phyloP scores from a whole-genome alignment of 2,113 vertebrate genomes.

The Prolemur simus region DNA sequence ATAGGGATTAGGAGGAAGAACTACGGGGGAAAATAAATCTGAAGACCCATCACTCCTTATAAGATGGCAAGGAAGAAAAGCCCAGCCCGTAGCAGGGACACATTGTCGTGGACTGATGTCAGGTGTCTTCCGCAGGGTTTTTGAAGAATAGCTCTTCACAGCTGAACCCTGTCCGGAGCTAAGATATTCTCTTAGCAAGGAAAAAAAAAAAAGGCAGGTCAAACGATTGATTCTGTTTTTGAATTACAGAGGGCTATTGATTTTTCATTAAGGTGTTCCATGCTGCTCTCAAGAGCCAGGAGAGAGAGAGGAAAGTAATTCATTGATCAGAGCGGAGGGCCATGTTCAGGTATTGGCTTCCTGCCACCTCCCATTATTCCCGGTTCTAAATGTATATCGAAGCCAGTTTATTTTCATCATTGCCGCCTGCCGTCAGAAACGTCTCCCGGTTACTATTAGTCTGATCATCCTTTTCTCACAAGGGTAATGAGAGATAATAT shows the following conservation, averaged over 20 bases:
- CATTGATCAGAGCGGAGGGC: conserved; percentile 90
- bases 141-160: conserved; percentile 64
- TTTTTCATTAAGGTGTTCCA: conserved; percentile 93
- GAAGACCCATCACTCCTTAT: not conserved
- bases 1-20: not conserved
- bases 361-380: conserved; percentile 91
- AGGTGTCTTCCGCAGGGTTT: conserved; percentile 51
- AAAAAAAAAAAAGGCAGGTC: conserved; percentile 82
- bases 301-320: conserved; percentile 88
- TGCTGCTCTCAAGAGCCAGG: conserved; percentile 69
- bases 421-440: conserved; percentile 87
- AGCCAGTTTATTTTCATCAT: conserved; percentile 87
- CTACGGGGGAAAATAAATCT: not conserved
- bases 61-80: not conserved
- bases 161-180: conserved; percentile 65
- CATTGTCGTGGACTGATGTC: conserved; percentile 36
- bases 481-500: conserved; percentile 83
- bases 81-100: not conserved
- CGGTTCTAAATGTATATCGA: conserved; percentile 88
- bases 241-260: conserved; percentile 91
- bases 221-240: conserved; percentile 86
- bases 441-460: conserved; percentile 85
- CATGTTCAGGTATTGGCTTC: conserved; percentile 91
- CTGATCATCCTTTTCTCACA: conserved; percentile 84
- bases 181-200: conserved; percentile 64